Evolutionary conservation across 2,888 invertebrate genomes (phyloP), one percentile per base, ranked within the genome.

Genomic region (Dusona sp.): DNA sequence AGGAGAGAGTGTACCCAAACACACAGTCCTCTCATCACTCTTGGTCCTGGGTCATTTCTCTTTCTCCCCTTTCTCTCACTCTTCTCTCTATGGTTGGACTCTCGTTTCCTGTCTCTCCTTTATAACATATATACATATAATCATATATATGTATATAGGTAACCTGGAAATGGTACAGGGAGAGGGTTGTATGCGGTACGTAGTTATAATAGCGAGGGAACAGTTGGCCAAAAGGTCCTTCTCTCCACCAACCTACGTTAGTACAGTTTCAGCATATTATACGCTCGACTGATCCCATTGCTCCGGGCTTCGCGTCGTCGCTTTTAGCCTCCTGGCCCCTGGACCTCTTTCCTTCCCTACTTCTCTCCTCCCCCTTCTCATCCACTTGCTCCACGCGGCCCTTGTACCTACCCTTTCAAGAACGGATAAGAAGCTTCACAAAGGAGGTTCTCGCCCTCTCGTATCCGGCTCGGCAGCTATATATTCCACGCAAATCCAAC

Each of bases 211-310:
- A 72, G 84, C 75, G 79, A 79, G 70, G 81, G 82, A 84, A 87
- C 84, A 84, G 86, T 87, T 84, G 86, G 86, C 75, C 84, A 82
- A 84, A 82, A 82, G 84, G 75, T 67, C 74, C 67, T 75, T 64
- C 38, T 38, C 70, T 68, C 29, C 51, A 48, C 79, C 61, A 33
- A 73, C 74, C 38, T 42, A 54, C 61, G 73, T 80, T 81, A 87
- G 81, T 79, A 75, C 82, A 75, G 84, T 79, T 87, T 84, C 81
- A 84, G 75, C 84, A 79, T 87, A 87, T 87, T 87, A 87, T 82
- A 87, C 86, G 86, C 86, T 82, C 82, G 84, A 87, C 84, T 79
- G 84, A 87, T 84, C 84, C 86, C 84, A 87, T 87, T 87, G 84
- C 86, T 81, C 78, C 8, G 77, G 75, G 83, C 73, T 83, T 67